Evolutionary conservation across 2,113 vertebrate species (phyloP), one percentile per base, ranked within the genome.

Genomic region (Circaetus gallicus): DNA sequence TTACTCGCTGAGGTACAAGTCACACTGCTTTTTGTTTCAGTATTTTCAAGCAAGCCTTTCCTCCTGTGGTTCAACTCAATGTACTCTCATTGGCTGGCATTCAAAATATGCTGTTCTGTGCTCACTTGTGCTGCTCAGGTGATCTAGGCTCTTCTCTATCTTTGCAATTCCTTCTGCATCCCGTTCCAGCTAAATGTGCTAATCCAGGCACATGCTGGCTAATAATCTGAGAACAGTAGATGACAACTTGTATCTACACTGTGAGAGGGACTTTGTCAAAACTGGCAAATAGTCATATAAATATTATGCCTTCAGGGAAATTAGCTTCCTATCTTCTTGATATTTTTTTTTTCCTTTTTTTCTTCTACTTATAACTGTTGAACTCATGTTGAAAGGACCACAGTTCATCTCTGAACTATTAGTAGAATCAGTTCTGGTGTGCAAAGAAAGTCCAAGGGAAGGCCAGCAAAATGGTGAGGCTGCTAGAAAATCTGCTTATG

Each of bases 331-430:
- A 0, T 56, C 18, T 65, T 78, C 9, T 45, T 65, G 18, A 53
- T 52, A 8, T 5, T 53, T 18, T n/a, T 12, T 13, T 28, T 0
- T 17, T 8, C 9, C 16, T 1, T 4, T 9, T 28, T 32, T 11
- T 3, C 4, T 26, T 6, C 28, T n/a, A 6, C 12, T 11, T 53
- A 0, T 7, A 61, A 19, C 36, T 50, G 18, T 34, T 17, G 78
- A 53, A 32, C 22, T 84, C 6, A 2, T 10, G 1, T 71, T 71
- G 43, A 71, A 91, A 63, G 29, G 47, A 32, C 47, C 1, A 1
- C 10, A 59, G 52, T 49, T 66, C 4, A 14, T 13, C 32, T 66
- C 42, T 79, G 42, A 90, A 28, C 25, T 70, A 9, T 38, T 24
- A 29, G 9, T 16, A 76, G 22, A 47, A 76, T 67, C 42, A n/a